Evolutionary conservation across 2,797 vertebrate genomes (phyloP).

Genomic region (Urophycis tenuis): DNA sequence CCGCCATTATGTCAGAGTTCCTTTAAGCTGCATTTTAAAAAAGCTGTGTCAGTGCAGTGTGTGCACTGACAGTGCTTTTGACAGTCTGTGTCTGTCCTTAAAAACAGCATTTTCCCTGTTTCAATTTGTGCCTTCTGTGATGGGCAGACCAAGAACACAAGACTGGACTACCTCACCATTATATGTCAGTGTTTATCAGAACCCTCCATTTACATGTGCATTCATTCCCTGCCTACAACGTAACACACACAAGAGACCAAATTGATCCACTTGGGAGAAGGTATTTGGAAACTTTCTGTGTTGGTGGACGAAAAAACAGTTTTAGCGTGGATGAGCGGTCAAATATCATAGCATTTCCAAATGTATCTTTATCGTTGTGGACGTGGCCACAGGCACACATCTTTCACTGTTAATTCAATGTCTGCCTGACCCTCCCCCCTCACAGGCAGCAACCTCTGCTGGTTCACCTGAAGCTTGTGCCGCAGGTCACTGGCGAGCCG

Average conservation of each 20-base stretch:
- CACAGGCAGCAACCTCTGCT: background rate
- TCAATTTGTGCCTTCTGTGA: background rate
- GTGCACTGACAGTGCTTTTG: no score
- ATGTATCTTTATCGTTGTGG: background rate
- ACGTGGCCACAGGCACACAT: background rate
- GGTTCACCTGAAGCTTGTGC: conserved; percentile 71
- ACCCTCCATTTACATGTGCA: background rate
- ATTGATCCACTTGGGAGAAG: background rate
- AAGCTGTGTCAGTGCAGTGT: background rate
- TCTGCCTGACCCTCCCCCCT: background rate
- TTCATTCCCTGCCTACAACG: background rate
- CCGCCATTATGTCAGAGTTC: background rate
- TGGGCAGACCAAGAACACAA: background rate
- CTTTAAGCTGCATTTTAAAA: background rate
- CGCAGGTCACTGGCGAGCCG: conserved; percentile 68
- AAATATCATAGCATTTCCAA: background rate
- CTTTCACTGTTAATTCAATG: background rate
- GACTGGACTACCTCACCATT: background rate
- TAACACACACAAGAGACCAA: background rate
- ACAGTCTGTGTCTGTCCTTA: background rate
- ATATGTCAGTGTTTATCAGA: background rate
- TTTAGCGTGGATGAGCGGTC: background rate
- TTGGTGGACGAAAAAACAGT: background rate
- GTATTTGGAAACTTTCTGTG: background rate
- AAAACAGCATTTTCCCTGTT: background rate